Evolutionary conservation across 2,113 vertebrate genomes (phyloP).

Genomic region (Xiphophorus hellerii): DNA sequence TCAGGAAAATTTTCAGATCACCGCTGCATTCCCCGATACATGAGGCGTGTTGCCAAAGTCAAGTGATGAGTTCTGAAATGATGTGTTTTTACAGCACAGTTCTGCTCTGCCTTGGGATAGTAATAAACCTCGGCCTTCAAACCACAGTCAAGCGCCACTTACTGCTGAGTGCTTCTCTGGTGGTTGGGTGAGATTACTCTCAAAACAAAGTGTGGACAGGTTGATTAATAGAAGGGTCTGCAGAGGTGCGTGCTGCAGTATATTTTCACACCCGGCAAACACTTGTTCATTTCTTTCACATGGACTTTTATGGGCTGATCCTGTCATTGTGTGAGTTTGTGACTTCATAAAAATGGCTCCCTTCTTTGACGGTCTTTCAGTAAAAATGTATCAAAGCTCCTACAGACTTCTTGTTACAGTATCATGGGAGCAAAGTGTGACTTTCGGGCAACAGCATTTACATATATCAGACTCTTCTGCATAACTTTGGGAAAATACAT

Average conservation of each 20-base stretch:
- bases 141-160: conserved; percentile 78
- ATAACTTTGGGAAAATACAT: conserved; percentile 9
- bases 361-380: conserved; percentile 55
- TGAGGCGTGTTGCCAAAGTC: conserved; percentile 49
- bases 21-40: background rate
- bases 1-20: conserved; percentile 4
- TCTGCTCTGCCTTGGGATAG: conserved; percentile 72
- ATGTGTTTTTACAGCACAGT: conserved; percentile 76
- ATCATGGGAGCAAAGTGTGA: conserved; percentile 29
- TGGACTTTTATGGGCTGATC: conserved; percentile 75
- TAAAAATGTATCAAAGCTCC: conserved; percentile 73
- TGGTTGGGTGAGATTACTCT: conserved; percentile 81
- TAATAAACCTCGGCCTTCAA: conserved; percentile 80
- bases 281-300: conserved; percentile 70
- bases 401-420: conserved; percentile 66
- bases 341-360: conserved; percentile 71
- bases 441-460: conserved; percentile 19
- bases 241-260: conserved; percentile 73
- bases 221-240: conserved; percentile 83
- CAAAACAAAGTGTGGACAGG: conserved; percentile 83
- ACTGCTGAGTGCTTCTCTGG: conserved; percentile 79
- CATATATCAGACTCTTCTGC: conserved; percentile 15
- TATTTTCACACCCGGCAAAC: conserved; percentile 79
- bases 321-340: conserved; percentile 74
- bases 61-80: conserved; percentile 62